Base-by-base conservation (phyloP, 2,888 invertebrate species). In the Chesias legatella region DNA sequence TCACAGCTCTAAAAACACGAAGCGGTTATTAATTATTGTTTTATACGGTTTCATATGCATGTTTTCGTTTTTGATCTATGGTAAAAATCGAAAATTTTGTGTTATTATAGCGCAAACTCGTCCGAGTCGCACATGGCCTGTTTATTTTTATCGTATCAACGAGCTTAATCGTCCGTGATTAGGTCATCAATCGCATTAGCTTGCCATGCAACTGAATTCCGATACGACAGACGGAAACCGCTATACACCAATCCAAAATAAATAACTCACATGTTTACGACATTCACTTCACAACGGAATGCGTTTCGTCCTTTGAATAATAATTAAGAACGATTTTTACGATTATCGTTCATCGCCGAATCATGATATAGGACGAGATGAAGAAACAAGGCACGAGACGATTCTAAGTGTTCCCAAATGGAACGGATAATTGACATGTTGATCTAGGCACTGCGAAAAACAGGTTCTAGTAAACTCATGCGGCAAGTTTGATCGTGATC, bases 231-330 rank as follows among this genome's bases (percentile, higher is more conserved):
- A 67, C 60, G 58, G 52, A 54, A 65, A 73, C 80, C 77, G 81
- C 80, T 82, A 81, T 67, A 58, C 69, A 69, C 65, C 62, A 59
- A 73, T 68, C 70, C 69, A 62, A 76, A 79, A 76, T 69, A 75
- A 75, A 73, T 71, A 70, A 67, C 69, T 62, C 70, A 70, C 70
- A 72, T 63, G 67, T 73, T 73, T 63, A 68, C 60, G 60, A 55
- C 53, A 43, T 57, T 58, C 61, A 63, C 66, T 60, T 55, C 59
- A 62, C 54, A 22, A 50, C 50, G 54, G 55, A 62, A 60, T 72
- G 68, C 68, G 65, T 60, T 55, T 69, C 73, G 68, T 58, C 56
- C 57, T 51, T 56, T 55, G 78, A 75, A 75, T 80, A 71, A 61
- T 58, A 70, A 78, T 71, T 67, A 51, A 28, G 21, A 25, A 34